Conservation (phyloP, 2,797 vertebrate species). For the Chiroxiphia lanceolata region DNA sequence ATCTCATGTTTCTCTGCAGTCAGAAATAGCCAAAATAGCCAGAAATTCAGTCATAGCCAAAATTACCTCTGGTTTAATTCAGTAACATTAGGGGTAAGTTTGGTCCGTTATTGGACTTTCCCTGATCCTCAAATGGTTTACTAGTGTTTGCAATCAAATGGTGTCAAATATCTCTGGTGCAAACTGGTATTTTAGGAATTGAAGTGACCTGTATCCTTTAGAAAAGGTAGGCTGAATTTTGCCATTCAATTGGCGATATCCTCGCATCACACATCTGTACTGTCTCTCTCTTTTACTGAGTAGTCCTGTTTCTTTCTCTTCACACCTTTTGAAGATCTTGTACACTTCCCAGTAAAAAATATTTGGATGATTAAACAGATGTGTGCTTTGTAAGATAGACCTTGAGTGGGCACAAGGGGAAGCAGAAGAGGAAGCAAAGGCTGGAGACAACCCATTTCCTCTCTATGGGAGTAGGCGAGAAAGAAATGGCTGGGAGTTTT, state of each 20-base stretch:
- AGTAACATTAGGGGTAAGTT: not conserved
- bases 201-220: not conserved
- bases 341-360: not conserved
- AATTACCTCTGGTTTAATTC: not conserved
- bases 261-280: not conserved
- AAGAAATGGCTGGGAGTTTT: conserved; percentile 41
- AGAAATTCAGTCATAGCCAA: not conserved
- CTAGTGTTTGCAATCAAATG: not conserved
- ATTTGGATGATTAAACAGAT: not conserved
- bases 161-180: not conserved
- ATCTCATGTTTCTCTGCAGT: not conserved
- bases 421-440: not conserved
- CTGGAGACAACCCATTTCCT: conserved; percentile 8
- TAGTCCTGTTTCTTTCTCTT: not conserved
- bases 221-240: not conserved
- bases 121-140: not conserved
- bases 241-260: not conserved
- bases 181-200: not conserved
- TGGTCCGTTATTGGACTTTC: not conserved
- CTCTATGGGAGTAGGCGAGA: not conserved
- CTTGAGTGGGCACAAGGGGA: conserved; percentile 1
- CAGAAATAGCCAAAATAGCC: too few relatives aligned
- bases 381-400: not conserved
- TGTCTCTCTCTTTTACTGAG: not conserved
- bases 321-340: not conserved